These are phyloP conservation scores for Semotilus atromaculatus DNA, from an alignment of 2,797 vertebrate species.

Conservation along the genomic window DNA sequence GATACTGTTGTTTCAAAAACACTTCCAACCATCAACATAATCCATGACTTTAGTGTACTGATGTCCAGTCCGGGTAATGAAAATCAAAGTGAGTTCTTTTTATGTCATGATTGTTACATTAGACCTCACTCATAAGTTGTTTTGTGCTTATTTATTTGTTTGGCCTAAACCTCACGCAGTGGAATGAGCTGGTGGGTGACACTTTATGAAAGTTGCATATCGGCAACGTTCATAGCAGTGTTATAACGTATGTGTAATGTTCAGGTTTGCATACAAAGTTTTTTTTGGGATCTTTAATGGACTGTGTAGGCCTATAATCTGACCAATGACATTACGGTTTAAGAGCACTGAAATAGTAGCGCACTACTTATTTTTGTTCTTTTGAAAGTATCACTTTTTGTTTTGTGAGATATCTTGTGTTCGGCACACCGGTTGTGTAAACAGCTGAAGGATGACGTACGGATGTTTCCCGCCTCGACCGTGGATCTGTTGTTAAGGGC, in stretches of 20 bases:
- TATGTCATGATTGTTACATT: background rate
- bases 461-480: background rate
- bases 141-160: slow-evolving; percentile 40
- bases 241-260: too few relatives aligned
- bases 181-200: background rate
- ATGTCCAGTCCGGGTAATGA: slow-evolving; percentile 20
- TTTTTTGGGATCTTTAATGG: background rate
- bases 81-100: slow-evolving; percentile 16
- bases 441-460: slow-evolving; percentile 20
- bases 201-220: background rate
- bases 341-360: slow-evolving; percentile 18
- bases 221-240: background rate
- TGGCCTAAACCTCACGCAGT: background rate
- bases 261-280: slow-evolving; percentile 14
- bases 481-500: slow-evolving; percentile 60
- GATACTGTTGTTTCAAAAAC: slow-evolving; percentile 65
- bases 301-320: background rate
- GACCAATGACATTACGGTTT: background rate
- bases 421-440: slow-evolving; percentile 37
- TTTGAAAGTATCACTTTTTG: slow-evolving; percentile 5
- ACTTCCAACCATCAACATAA: slow-evolving; percentile 50
- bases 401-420: slow-evolving; percentile 11
- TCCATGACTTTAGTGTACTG: slow-evolving; percentile 37
- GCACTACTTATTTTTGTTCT: background rate
- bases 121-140: background rate